Evolutionary conservation across 2,113 vertebrate species (phyloP), one percentile per base, ranked within the genome.

Genomic region (Calonectris borealis): DNA sequence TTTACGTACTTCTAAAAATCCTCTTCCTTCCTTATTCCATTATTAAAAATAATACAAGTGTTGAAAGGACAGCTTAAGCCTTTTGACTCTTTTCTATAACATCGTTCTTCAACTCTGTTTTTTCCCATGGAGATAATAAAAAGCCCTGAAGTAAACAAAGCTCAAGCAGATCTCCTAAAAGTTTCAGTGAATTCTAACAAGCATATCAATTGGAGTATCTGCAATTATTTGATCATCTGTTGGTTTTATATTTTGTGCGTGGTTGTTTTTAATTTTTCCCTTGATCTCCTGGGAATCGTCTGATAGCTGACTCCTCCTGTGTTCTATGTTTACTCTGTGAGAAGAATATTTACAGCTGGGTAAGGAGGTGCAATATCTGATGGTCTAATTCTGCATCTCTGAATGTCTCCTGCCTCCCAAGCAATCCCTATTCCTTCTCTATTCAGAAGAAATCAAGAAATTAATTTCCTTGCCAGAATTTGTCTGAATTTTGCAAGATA

Each of bases 41-140:
- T 81, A 88, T 83, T 95, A 70, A 70, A 91, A 96, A 68, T 80
- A 88, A 77, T 64, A 32, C 26, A 90, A 93, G 42, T 62, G 18
- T 87, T 85, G 71, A 95, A 95, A 64, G 51, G 40, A 83, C 25
- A 87, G 71, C 44, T 44, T 46, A 70, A 85, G 42, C 49, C 40
- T 88, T 72, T 58, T 77, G 44, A 55, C 38, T 83, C 20, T 81
- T 73, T 64, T 20, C 25, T 92, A 14, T 40, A 34, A 49, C 27
- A 79, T 42, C n/a, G 7, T 82, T 88, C 64, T 25, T 61, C 81
- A 48, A 15, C 7, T 49, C 4, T 64, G 16, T 32, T 72, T 84
- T 90, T 94, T 38, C 52, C 42, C 93, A 80, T 49, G 38, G 38
- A 58, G 62, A 91, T 79, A 89, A 91, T 65, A 61, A 91, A 76